These are phyloP conservation scores for Antedon mediterranea DNA, from an alignment of 53 echinoderm and acorn worm species.

Conservation along the genomic window DNA sequence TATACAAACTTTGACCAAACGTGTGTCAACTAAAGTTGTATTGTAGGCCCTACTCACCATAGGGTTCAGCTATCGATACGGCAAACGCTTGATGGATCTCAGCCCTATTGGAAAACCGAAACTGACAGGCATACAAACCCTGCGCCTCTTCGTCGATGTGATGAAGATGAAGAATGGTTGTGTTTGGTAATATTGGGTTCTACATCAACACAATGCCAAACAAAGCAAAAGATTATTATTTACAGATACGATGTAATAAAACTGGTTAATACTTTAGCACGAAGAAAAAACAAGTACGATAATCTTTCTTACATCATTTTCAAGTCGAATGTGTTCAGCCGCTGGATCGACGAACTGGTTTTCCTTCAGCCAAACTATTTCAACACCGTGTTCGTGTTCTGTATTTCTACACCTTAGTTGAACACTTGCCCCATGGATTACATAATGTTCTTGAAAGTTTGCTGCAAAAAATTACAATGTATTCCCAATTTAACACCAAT, in stretches of 20 bases:
- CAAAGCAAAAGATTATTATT: too few relatives aligned
- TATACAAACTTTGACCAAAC: too few relatives aligned
- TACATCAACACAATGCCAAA: too few relatives aligned
- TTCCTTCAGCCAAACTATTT: neutral
- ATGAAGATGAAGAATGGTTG: constrained; percentile 33
- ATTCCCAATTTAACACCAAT: too few relatives aligned
- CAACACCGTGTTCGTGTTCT: neutral
- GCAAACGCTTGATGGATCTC: constrained; percentile 63
- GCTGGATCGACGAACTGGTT: neutral
- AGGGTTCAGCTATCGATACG: constrained; percentile 34
- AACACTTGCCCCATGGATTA: neutral
- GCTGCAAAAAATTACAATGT: neutral
- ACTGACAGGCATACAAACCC: constrained; percentile 75
- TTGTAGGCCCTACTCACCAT: too few relatives aligned
- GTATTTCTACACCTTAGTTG: neutral
- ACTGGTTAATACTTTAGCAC: too few relatives aligned
- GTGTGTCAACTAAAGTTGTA: too few relatives aligned
- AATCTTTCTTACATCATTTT: constrained; percentile 12
- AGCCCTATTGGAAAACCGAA: constrained; percentile 33
- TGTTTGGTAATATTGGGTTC: constrained; percentile 35
- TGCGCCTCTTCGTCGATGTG: constrained; percentile 20
- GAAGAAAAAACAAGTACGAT: too few relatives aligned
- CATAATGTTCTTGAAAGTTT: neutral
- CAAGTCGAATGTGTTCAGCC: constrained; percentile 17
- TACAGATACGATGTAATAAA: too few relatives aligned